These are phyloP conservation scores for Zalophus californianus DNA, from an alignment of 2,797 vertebrate genomes.

Conservation along the genomic window DNA sequence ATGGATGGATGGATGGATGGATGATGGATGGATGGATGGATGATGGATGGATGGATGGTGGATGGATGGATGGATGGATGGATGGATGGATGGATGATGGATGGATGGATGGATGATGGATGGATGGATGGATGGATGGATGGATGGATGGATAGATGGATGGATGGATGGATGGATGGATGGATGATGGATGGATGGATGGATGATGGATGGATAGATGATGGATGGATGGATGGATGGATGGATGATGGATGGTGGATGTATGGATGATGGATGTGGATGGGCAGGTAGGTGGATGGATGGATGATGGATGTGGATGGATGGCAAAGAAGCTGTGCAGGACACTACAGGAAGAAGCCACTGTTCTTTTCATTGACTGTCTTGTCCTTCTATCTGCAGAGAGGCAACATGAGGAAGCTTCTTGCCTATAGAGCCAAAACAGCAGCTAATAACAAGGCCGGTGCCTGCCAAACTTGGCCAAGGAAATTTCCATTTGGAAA, in stretches of 20 bases:
- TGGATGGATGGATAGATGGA: too few species aligned
- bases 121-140: too few species aligned
- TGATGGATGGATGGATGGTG: background rate
- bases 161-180: too few species aligned
- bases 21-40: background rate
- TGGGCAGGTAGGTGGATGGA: too few species aligned
- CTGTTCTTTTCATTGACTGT: background rate
- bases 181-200: background rate
- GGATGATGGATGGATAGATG: background rate
- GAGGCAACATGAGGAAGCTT: background rate
- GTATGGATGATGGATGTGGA: background rate
- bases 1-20: background rate
- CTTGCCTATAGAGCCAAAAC: background rate
- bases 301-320: background rate
- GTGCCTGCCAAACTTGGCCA: background rate
- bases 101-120: background rate
- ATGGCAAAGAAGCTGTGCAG: background rate
- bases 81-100: background rate
- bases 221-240: background rate
- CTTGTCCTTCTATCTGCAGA: background rate
- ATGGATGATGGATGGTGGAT: too few species aligned
- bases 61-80: background rate
- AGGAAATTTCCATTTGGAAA: constrained; percentile 53
- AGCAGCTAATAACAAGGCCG: background rate
- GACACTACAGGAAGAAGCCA: background rate